Evolutionary conservation across 2,888 invertebrate species (phyloP).

Genomic region (Trissolcus japonicus): DNA sequence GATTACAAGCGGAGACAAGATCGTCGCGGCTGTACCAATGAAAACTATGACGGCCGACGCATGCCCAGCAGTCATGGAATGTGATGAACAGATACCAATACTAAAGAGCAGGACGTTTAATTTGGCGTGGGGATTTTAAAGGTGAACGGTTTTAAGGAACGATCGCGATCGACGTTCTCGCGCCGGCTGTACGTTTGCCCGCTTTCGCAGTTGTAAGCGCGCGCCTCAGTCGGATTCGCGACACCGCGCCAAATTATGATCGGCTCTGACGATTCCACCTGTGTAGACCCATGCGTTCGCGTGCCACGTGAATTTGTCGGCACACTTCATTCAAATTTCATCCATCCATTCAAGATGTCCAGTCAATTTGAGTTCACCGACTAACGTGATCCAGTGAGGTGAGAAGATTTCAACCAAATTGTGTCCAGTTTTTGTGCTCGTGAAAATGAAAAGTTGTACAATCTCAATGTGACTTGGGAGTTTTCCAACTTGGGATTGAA

Average conservation of each 20-base stretch:
- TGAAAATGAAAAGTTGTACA: too few relatives aligned
- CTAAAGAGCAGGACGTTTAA: conserved; percentile 40
- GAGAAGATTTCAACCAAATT: too few relatives aligned
- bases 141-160: conserved; percentile 45
- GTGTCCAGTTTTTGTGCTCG: too few relatives aligned
- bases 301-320: conserved; percentile 12
- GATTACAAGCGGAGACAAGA: conserved; percentile 13
- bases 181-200: conserved; percentile 32
- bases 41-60: conserved; percentile 34
- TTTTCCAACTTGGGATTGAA: too few relatives aligned
- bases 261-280: conserved; percentile 8
- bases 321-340: too few relatives aligned
- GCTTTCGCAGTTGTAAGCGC: conserved; percentile 35
- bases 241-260: conserved; percentile 28
- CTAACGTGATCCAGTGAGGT: too few relatives aligned
- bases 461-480: too few relatives aligned
- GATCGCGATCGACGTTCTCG: conserved; percentile 35
- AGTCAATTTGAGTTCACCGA: too few relatives aligned
- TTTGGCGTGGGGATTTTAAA: conserved; percentile 46
- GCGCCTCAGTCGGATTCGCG: conserved; percentile 27
- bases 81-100: conserved; percentile 40
- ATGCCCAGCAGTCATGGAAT: conserved; percentile 39
- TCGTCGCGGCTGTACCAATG: conserved; percentile 20
- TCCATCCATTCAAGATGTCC: too few relatives aligned
- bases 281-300: conserved; percentile 9